Conservation (phyloP, 1,140 invertebrate genomes). For the Neodiprion virginianus region DNA sequence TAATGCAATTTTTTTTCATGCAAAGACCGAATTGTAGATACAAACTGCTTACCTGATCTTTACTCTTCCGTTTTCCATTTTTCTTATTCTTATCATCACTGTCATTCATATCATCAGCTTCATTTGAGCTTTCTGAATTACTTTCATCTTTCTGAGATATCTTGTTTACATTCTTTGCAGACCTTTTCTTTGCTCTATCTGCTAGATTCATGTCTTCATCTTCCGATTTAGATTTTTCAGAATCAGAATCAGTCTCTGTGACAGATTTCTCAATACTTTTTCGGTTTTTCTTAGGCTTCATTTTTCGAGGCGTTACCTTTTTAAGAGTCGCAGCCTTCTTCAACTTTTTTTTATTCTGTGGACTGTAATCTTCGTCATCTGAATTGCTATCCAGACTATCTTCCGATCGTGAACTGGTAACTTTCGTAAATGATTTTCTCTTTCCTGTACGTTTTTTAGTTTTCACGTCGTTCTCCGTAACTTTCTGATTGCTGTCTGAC, state of each 20-base stretch:
- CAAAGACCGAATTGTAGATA: no score
- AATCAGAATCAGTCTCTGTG: background rate
- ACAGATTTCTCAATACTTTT: slow-evolving; percentile 31
- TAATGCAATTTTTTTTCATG: background rate
- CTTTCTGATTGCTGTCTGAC: slow-evolving; percentile 25
- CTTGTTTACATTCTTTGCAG: slow-evolving; percentile 17
- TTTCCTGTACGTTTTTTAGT: slow-evolving; percentile 32
- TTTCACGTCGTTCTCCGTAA: slow-evolving; percentile 28
- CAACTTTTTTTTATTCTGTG: slow-evolving; percentile 42
- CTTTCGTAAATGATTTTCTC: slow-evolving; percentile 40
- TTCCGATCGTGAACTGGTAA: slow-evolving; percentile 40
- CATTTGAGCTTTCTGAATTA: slow-evolving; percentile 21
- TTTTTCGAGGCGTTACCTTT: slow-evolving; percentile 27
- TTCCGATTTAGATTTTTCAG: slow-evolving; percentile 10
- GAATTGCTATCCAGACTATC: slow-evolving; percentile 44
- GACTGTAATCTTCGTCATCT: slow-evolving; percentile 51
- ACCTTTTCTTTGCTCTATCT: slow-evolving; percentile 21
- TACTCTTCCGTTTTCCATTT: slow-evolving; percentile 28
- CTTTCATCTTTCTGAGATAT: slow-evolving; percentile 15
- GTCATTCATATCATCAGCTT: background rate
- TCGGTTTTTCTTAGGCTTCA: slow-evolving; percentile 23
- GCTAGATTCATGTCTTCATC: slow-evolving; percentile 25
- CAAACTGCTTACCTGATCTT: slow-evolving; percentile 9
- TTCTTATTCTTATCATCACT: slow-evolving; percentile 23
- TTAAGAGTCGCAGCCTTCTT: slow-evolving; percentile 34